Base-by-base conservation (phyloP, 2,888 invertebrate genomes). In the Cephus nigrinus region DNA sequence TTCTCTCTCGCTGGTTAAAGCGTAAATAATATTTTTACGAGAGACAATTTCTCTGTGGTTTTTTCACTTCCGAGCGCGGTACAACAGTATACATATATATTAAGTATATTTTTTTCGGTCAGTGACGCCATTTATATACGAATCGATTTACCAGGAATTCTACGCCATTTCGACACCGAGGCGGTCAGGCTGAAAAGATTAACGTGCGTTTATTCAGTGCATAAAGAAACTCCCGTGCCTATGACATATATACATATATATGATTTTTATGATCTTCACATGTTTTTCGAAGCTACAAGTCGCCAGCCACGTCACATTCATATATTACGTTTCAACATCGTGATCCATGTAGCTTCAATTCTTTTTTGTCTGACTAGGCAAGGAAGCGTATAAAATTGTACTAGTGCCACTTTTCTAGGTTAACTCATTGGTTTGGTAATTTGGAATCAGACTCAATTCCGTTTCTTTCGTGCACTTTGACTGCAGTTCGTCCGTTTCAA, bases 11-110 rank as follows among this genome's bases (percentile, higher is more conserved):
- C 74, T 69, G 75, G 71, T 78, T 79, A 78, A 78, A 76, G 75
- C 82, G 82, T 84, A 83, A 83, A 82, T 84, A 82, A 81, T 83
- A 81, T 86, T 85, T 85, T 86, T 84, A 81, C 81, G 82, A 82
- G 83, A 78, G 76, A 40, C 35, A 76, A 79, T 82, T 30, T 33
- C 81, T 81, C 82, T 80, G 85, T 82, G 83, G 81, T 85, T 83
- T 81, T 82, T 55, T 55, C 78, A 75, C 76, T 78, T 81, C 82
- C 80, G 76, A 78, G 79, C 80, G 75, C 76, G 81, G 83, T 82
- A 78, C 55, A 82, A 81, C 83, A 86, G 86, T 85, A 83, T 85
- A 79, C 15, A 0, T 40, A 35, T 35, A 35, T 12, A 35, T 35
- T 35, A 55, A 5, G 15, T 4, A 15, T 55, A 55, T 55, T 55